A percentile compares a stretch with the other conserved stretches of the same genome.
phyloP scores from a whole-genome alignment of 2,797 vertebrate genomes.

The Nannoperca obscura region DNA sequence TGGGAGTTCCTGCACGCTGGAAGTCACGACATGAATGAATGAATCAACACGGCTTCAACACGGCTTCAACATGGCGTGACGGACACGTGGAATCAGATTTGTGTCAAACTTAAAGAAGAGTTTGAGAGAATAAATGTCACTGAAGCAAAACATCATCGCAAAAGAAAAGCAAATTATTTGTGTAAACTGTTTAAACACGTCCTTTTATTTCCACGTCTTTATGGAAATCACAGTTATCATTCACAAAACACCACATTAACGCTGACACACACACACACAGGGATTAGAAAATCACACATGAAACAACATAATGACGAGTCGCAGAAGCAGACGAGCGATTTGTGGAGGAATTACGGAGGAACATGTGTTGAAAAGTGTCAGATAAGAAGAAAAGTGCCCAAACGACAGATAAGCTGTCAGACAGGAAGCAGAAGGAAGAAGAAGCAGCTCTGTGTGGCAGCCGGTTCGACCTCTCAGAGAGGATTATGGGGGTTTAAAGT shows the following conservation, averaged over 20 bases:
- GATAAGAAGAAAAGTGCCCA: slow-evolving; percentile 15
- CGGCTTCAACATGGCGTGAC: too few species aligned
- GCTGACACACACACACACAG: neutral
- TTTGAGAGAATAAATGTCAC: too few species aligned
- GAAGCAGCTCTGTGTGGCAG: slow-evolving; percentile 20
- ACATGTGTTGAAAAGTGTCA: slow-evolving; percentile 27
- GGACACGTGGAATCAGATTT: too few species aligned
- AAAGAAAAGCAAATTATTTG: too few species aligned
- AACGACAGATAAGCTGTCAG: slow-evolving; percentile 6
- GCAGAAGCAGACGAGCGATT: slow-evolving; percentile 2
- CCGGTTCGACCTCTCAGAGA: slow-evolving; percentile 41
- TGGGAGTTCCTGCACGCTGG: too few species aligned
- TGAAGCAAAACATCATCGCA: too few species aligned
- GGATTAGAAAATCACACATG: slow-evolving; percentile 16
- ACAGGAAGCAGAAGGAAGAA: neutral
- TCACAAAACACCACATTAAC: neutral
- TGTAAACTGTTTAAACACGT: too few species aligned
- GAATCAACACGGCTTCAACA: too few species aligned
- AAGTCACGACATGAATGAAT: too few species aligned
- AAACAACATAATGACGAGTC: neutral
- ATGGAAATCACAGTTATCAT: neutral
- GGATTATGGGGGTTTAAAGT: slow-evolving; percentile 66
- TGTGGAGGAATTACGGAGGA: slow-evolving; percentile 14
- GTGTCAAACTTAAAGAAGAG: too few species aligned
- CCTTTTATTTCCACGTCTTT: too few species aligned